Evolutionary conservation across 1,140 invertebrate genomes (phyloP), one percentile per base, ranked within the genome.

Genomic region (Polyergus mexicanus): DNA sequence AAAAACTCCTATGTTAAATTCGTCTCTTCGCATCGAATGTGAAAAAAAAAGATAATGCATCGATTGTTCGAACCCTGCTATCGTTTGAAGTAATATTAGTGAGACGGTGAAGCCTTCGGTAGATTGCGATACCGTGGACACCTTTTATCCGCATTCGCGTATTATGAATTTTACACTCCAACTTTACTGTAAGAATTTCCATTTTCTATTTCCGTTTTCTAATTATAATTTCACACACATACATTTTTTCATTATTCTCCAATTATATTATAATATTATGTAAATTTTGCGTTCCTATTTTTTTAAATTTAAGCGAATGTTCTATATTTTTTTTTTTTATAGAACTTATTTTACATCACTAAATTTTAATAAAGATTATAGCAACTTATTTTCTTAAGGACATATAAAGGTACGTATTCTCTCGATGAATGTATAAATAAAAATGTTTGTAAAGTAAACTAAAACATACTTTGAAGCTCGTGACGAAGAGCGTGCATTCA

Each of bases 381-480:
- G 6, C 28, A 41, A 60, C 8, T 75, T 56, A 16, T 35, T 60
- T 60, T 8, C 16, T 10, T 47, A 77, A 65, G 58, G 41, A 22
- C n/a, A 28, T 32, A 32, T 41, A 63, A 63, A 77, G 58, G 75
- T 77, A 65, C 19, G 75, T 77, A 75, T 75, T 32, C 10, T n/a
- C 19, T n/a, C n/a, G 19, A 58, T 13, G n/a, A 28, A 16, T 63
- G 2, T 22, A 28, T 5, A 6, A 63, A 63, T 32, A 28, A 63
- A 63, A 63, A 13, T 28, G 25, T 13, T 28, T 28, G 25, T 63
- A 63, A 28, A 63, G 13, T 63, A 1, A 11, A 62, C 25, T 62
- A 2, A 56, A 56, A 58, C 0, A 58, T 63, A 28, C 13, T 77
- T n/a, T 65, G 22, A 19, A 44, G 38, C 58, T 77, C n/a, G 19